Percentiles rank a stretch among this genome's conserved stretches.
phyloP scores from a whole-genome alignment of 2,113 vertebrate genomes.

The Pomatostomus ruficeps region DNA sequence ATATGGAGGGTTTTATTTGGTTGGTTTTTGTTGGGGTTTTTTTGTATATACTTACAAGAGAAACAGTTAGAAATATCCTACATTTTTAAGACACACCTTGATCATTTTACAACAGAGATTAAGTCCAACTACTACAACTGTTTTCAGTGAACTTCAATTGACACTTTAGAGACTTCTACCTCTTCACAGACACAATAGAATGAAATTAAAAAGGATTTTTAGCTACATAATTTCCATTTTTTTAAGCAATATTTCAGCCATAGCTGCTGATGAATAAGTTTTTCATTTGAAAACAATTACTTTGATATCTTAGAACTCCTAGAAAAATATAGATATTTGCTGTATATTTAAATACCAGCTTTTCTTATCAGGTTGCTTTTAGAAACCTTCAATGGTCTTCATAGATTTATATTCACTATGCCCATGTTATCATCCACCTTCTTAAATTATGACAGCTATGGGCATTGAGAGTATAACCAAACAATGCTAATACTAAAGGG shows the following conservation, averaged over 20 bases:
- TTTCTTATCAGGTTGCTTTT: background rate
- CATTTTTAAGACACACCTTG: background rate
- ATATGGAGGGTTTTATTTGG: background rate
- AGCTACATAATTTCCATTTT: background rate
- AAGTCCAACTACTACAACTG: background rate
- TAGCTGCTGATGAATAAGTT: background rate
- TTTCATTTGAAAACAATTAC: background rate
- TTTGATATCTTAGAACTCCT: background rate
- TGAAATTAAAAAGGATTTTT: background rate
- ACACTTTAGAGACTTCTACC: background rate
- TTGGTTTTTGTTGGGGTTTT: background rate
- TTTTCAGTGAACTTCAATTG: background rate
- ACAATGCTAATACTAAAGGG: background rate
- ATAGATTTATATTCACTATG: background rate
- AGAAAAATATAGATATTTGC: background rate
- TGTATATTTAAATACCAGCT: background rate
- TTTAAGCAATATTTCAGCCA: background rate
- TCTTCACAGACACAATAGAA: background rate
- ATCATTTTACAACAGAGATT: background rate
- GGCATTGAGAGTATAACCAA: background rate
- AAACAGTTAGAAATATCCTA: background rate
- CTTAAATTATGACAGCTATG: background rate
- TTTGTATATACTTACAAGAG: background rate
- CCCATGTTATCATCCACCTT: background rate
- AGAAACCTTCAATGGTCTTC: background rate